Percentiles rank a stretch among this genome's conserved stretches.
Conservation (phyloP, 2,888 invertebrate genomes). For the Priocnemis perturbator region DNA sequence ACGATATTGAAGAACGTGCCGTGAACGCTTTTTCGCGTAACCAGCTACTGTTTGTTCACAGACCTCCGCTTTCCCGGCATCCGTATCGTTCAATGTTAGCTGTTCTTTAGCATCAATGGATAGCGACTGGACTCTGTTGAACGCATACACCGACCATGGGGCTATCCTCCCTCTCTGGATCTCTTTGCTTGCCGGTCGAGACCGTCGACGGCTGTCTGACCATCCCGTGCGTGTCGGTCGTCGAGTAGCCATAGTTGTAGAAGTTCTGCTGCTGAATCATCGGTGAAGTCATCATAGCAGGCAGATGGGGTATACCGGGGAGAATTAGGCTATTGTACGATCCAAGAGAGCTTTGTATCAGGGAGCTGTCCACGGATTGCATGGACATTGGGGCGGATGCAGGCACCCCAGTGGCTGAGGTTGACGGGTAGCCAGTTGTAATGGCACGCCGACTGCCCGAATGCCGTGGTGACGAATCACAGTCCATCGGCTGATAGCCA, state of each 20-base stretch:
- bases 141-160: slow-evolving; percentile 93
- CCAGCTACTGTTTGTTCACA: slow-evolving; percentile 35
- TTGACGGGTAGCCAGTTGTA: slow-evolving; percentile 63
- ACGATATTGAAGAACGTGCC: slow-evolving; percentile 21
- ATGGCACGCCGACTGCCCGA: slow-evolving; percentile 66
- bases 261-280: slow-evolving; percentile 71
- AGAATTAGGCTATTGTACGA: slow-evolving; percentile 74
- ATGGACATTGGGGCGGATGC: slow-evolving; percentile 67
- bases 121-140: slow-evolving; percentile 94
- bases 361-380: slow-evolving; percentile 71
- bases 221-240: slow-evolving; percentile 69
- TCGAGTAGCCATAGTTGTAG: slow-evolving; percentile 71
- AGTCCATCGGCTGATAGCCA: slow-evolving; percentile 84
- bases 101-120: slow-evolving; percentile 79
- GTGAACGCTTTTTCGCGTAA: slow-evolving; percentile 9
- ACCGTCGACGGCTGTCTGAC: slow-evolving; percentile 67
- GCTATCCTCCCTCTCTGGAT: slow-evolving; percentile 81
- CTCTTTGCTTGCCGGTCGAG: slow-evolving; percentile 70
- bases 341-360: slow-evolving; percentile 76
- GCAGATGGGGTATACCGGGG: slow-evolving; percentile 74
- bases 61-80: slow-evolving; percentile 31
- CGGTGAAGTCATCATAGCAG: slow-evolving; percentile 71
- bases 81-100: slow-evolving; percentile 39
- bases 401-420: slow-evolving; percentile 57
- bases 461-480: slow-evolving; percentile 81